Conservation (phyloP, 2,113 vertebrate genomes). For the Cromileptes altivelis region DNA sequence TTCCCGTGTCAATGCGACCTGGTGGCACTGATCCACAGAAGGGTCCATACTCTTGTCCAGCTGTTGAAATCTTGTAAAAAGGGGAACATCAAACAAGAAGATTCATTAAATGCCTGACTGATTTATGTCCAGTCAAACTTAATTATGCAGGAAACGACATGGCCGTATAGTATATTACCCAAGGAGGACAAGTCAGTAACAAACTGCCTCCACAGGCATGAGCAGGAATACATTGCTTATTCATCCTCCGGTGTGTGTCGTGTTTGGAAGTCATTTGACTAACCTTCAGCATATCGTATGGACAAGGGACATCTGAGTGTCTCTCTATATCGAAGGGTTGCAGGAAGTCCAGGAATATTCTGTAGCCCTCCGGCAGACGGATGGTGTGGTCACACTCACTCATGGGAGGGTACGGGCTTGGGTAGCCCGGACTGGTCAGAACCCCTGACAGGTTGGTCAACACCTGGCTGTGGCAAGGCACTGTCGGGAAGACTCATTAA, state of each 20-base stretch:
- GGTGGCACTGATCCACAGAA: constrained; percentile 86
- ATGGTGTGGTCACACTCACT: constrained; percentile 84
- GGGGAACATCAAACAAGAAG: constrained; percentile 27
- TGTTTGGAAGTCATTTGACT: constrained; percentile 41
- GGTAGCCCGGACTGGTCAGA: constrained; percentile 86
- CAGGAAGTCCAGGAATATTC: constrained; percentile 84
- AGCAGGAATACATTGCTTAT: constrained; percentile 82
- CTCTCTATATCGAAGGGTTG: constrained; percentile 87
- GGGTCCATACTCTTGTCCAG: constrained; percentile 78
- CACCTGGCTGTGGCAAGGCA: constrained; percentile 80
- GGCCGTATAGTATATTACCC: constrained; percentile 63
- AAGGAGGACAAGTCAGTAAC: constrained; percentile 47
- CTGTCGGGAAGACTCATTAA: constrained; percentile 68
- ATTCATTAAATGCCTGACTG: constrained; percentile 49
- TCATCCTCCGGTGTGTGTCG: constrained; percentile 56
- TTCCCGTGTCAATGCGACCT: constrained; percentile 82
- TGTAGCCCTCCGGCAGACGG: constrained; percentile 84
- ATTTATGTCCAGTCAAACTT: constrained; percentile 33
- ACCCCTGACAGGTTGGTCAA: constrained; percentile 81
- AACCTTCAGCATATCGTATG: constrained; percentile 88
- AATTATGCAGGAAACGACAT: constrained; percentile 61
- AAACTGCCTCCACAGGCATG: constrained; percentile 75
- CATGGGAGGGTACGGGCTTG: constrained; percentile 83
- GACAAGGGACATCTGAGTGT: constrained; percentile 82
- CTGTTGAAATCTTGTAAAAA: constrained; percentile 82